phyloP scores from a whole-genome alignment of 2,113 vertebrate genomes.

The Salminus brasiliensis region DNA sequence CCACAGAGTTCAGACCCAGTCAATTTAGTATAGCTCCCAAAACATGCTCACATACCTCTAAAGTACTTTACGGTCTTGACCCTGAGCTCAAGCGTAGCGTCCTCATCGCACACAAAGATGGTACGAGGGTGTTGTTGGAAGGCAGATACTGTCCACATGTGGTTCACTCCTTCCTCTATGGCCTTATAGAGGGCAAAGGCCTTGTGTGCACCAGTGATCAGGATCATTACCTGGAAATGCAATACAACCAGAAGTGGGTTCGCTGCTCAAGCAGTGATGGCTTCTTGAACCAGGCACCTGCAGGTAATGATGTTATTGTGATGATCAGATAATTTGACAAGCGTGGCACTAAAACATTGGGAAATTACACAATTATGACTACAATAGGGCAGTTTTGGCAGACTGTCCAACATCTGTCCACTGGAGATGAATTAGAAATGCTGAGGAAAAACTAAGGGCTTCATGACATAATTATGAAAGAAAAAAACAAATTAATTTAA shows the following conservation, averaged over 20 bases:
- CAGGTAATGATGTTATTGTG: not conserved
- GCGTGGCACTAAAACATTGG: not conserved
- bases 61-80: slow-evolving; percentile 97
- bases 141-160: slow-evolving; percentile 98
- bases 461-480: too few relatives aligned
- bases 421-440: too few relatives aligned
- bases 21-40: not conserved
- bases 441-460: not conserved
- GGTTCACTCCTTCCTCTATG: slow-evolving; percentile 95
- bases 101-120: slow-evolving; percentile 94
- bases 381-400: not conserved
- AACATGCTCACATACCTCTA: slow-evolving; percentile 79
- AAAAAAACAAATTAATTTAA: too few relatives aligned
- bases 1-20: not conserved
- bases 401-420: not conserved
- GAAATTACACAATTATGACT: not conserved
- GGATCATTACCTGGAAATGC: slow-evolving; percentile 89
- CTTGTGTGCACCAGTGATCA: slow-evolving; percentile 97
- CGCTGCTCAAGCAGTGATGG: not conserved
- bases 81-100: slow-evolving; percentile 91
- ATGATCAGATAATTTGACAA: not conserved
- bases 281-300: not conserved
- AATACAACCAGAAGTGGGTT: not conserved
- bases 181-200: slow-evolving; percentile 96
- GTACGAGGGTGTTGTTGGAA: slow-evolving; percentile 95